Conservation (phyloP, 2,888 invertebrate genomes). For the Hirtodrosophila duncani region DNA sequence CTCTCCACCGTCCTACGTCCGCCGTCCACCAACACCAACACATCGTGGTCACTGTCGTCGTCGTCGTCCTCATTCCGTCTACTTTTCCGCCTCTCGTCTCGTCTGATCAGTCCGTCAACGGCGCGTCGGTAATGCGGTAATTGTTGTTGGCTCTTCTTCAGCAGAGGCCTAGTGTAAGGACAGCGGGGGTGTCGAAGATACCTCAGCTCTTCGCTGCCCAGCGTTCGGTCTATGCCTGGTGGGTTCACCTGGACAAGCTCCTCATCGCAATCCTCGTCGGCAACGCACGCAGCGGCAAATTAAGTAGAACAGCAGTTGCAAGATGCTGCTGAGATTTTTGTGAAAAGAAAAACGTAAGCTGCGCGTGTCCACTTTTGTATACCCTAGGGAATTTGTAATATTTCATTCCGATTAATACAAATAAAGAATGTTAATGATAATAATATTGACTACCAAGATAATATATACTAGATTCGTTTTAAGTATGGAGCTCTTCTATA, state of each 20-base stretch:
- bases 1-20: slow-evolving; percentile 22
- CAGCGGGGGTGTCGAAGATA: slow-evolving; percentile 9
- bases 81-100: slow-evolving; percentile 13
- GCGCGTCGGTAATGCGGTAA: slow-evolving; percentile 70
- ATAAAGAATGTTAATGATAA: too few relatives aligned
- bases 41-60: slow-evolving; percentile 8
- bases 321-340: slow-evolving; percentile 38
- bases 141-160: slow-evolving; percentile 53
- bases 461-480: too few relatives aligned
- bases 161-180: not conserved
- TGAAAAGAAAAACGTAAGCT: slow-evolving; percentile 15
- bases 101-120: slow-evolving; percentile 59
- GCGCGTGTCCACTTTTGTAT: too few relatives aligned
- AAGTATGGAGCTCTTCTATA: too few relatives aligned
- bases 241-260: slow-evolving; percentile 26
- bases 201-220: slow-evolving; percentile 10
- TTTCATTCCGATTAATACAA: too few relatives aligned
- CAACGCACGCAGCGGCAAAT: slow-evolving; percentile 70
- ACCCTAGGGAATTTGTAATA: too few relatives aligned
- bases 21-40: not conserved
- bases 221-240: slow-evolving; percentile 2
- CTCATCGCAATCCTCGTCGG: slow-evolving; percentile 36
- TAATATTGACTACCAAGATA: too few relatives aligned
- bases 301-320: slow-evolving; percentile 66
- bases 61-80: slow-evolving; percentile 2